These are phyloP conservation scores for Heliconius melpomene DNA, from an alignment of 1,140 invertebrate species.

Conservation along the genomic window DNA sequence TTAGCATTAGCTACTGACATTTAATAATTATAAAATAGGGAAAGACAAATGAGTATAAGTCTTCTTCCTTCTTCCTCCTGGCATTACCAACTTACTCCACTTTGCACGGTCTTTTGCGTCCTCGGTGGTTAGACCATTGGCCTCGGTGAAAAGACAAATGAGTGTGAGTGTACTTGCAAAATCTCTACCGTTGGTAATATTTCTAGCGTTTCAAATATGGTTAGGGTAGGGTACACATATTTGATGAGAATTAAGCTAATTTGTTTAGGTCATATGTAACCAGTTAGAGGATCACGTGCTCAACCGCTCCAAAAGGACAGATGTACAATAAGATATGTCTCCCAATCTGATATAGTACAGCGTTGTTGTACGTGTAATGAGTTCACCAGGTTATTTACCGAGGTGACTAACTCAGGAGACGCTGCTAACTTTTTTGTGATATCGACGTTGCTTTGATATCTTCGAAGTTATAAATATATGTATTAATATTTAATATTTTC, in stretches of 20 bases:
- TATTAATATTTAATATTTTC: constrained; percentile 8
- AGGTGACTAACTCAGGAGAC: constrained; percentile 52
- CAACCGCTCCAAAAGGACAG: constrained; percentile 30
- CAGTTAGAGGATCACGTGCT: constrained; percentile 30
- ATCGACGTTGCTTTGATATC: constrained; percentile 30
- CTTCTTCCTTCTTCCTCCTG: no score
- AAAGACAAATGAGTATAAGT: no score
- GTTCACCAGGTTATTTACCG: constrained; percentile 55
- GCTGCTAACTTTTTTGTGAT: constrained; percentile 43
- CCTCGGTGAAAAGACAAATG: background rate
- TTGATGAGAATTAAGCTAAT: constrained; percentile 16
- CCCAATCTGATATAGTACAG: constrained; percentile 47
- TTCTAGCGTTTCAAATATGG: background rate
- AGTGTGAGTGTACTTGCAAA: background rate
- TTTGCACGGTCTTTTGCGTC: no score
- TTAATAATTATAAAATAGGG: no score
- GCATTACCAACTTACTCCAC: no score
- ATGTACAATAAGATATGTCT: constrained; percentile 46
- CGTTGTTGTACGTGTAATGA: constrained; percentile 53
- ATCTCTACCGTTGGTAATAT: background rate
- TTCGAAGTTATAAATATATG: background rate
- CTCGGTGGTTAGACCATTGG: no score
- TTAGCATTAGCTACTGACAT: background rate
- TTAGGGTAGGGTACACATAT: background rate
- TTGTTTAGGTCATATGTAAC: constrained; percentile 31